These are phyloP conservation scores for Tinamus guttatus DNA, from an alignment of 2,113 vertebrate genomes.

Conservation along the genomic window DNA sequence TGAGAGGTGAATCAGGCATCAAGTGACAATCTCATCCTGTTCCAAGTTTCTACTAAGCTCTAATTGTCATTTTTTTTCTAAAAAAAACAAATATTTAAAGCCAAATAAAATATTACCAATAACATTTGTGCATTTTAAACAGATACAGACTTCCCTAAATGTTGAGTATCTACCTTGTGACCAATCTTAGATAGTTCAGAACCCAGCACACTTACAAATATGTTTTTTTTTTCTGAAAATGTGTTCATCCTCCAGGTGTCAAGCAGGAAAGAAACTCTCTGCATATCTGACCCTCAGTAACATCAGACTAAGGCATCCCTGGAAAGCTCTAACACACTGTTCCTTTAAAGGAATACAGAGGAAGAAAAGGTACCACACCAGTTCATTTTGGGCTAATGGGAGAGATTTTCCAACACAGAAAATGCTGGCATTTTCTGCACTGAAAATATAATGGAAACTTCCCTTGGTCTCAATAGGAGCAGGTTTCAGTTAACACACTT, in stretches of 20 bases:
- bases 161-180: background rate
- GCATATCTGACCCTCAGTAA: background rate
- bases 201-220: background rate
- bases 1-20: slow-evolving; percentile 54
- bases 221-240: background rate
- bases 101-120: background rate
- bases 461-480: background rate
- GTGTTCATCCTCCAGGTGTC: background rate
- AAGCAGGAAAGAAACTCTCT: background rate
- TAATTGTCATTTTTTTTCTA: slow-evolving; percentile 3
- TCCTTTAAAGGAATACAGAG: background rate
- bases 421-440: background rate
- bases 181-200: background rate
- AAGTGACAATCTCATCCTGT: slow-evolving; percentile 50
- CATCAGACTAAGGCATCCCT: background rate
- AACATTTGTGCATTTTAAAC: background rate
- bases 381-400: background rate
- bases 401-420: background rate
- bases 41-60: slow-evolving; percentile 26
- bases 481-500: background rate
- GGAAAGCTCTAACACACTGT: background rate
- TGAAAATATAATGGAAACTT: background rate
- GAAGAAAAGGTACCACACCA: background rate
- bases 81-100: background rate
- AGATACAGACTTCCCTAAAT: background rate